These are phyloP conservation scores for Anguilla megastoma DNA, from an alignment of 2,797 vertebrate genomes.

Conservation along the genomic window DNA sequence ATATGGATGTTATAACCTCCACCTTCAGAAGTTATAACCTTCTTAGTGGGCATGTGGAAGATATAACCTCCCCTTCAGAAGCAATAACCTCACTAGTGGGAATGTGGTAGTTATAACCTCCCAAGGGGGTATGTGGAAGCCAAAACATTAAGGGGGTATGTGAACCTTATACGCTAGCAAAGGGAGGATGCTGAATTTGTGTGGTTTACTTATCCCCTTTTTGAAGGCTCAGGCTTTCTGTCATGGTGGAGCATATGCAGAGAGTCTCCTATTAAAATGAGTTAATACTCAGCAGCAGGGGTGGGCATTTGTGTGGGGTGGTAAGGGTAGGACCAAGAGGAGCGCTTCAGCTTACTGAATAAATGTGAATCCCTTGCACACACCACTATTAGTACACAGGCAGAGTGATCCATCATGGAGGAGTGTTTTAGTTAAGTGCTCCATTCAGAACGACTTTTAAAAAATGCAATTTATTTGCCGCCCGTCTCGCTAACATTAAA, in stretches of 20 bases:
- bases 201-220: neutral
- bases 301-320: neutral
- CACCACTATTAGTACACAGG: conserved; percentile 25
- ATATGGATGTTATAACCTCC: neutral
- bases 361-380: conserved; percentile 19
- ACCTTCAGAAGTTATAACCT: neutral
- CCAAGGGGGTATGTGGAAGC: neutral
- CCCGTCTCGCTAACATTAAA: conserved; percentile 40
- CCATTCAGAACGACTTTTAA: conserved; percentile 46
- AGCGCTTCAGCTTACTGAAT: neutral
- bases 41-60: neutral
- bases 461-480: conserved; percentile 47
- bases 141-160: neutral
- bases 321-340: neutral
- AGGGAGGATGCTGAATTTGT: neutral
- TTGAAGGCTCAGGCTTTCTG: neutral
- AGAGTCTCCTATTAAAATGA: neutral
- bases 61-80: neutral
- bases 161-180: neutral
- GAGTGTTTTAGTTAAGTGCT: conserved; percentile 47
- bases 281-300: neutral
- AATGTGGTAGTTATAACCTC: neutral
- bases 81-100: neutral
- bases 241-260: neutral
- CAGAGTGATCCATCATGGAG: conserved; percentile 44